Base-by-base conservation (phyloP, 2,113 vertebrate genomes). In the Rhea americana region DNA sequence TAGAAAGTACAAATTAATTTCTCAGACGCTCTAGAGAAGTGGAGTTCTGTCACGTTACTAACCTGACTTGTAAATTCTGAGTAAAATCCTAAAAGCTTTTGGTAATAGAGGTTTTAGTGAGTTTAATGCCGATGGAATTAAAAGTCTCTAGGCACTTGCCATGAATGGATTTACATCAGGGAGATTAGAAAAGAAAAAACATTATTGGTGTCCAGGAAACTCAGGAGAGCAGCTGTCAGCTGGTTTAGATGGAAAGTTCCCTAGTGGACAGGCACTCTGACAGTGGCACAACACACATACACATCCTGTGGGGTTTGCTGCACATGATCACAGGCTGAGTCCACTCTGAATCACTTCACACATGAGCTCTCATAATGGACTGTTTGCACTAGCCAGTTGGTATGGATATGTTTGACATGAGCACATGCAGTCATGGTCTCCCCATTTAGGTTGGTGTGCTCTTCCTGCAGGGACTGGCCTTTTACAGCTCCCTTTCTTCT, bases 21-120 rank as follows among this genome's bases (percentile, higher is more conserved):
- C 83, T 93, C 82, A 94, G 93, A 74, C 85, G 88, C 93, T 83
- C 91, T 70, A 72, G 91, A 95, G 94, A 95, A 86, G 91, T 94
- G 89, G 87, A 95, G 96, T 93, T 95, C 93, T 96, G 96, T 96
- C 96, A 58, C 80, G 72, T 96, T 96, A 92, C 11, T 24, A 91
- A 94, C 90, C 65, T 94, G 94, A 90, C 94, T 97, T 82, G 89
- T 95, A 95, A 91, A 96, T 96, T 96, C 94, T 87, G 82, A 62
- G 88, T 93, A 95, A 97, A 97, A 97, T 96, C 96, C 95, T 97
- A 82, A 97, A 96, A 97, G 97, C 96, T 97, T 97, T 96, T 93
- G 91, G 93, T 97, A 97, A 97, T 96, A 97, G 96, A 96, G 95
- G 94, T 96, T 96, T 97, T 97, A 97, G 91, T 94, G 93, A 94